A percentile compares a stretch with the other conserved stretches of the same genome.
These are phyloP conservation scores for Callaeas wilsoni DNA, from an alignment of 2,113 vertebrate species.

Conservation along the genomic window DNA sequence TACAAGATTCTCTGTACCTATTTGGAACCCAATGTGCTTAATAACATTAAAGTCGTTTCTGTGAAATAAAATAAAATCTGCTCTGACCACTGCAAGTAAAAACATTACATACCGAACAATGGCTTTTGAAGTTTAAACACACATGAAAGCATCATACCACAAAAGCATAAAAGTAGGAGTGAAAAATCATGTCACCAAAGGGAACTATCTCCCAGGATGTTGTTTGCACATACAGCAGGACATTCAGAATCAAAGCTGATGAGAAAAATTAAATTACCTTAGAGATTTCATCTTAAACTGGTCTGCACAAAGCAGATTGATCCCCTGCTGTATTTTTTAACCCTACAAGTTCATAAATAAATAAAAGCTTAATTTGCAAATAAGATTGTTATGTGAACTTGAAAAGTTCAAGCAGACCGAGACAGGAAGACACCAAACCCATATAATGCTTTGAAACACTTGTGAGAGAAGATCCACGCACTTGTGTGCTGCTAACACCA, in stretches of 20 bases:
- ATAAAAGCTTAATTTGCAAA: background rate
- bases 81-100: background rate
- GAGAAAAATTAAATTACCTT: background rate
- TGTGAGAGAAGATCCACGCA: background rate
- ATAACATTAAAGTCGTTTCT: background rate
- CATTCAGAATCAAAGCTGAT: background rate
- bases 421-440: background rate
- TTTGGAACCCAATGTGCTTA: background rate
- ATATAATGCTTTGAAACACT: accelerated
- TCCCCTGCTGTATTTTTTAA: background rate
- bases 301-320: background rate
- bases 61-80: background rate
- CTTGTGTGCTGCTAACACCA: background rate
- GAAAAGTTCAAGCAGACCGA: background rate
- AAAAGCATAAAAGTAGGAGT: background rate
- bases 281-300: background rate
- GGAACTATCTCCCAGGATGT: background rate
- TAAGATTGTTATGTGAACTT: background rate
- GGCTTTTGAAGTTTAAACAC: background rate
- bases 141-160: background rate
- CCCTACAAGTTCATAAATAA: background rate
- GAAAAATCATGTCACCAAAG: background rate
- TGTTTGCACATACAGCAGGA: background rate
- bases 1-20: background rate
- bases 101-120: background rate